These are phyloP conservation scores for Delphinus delphis DNA, from an alignment of 2,113 vertebrate species.

Conservation along the genomic window DNA sequence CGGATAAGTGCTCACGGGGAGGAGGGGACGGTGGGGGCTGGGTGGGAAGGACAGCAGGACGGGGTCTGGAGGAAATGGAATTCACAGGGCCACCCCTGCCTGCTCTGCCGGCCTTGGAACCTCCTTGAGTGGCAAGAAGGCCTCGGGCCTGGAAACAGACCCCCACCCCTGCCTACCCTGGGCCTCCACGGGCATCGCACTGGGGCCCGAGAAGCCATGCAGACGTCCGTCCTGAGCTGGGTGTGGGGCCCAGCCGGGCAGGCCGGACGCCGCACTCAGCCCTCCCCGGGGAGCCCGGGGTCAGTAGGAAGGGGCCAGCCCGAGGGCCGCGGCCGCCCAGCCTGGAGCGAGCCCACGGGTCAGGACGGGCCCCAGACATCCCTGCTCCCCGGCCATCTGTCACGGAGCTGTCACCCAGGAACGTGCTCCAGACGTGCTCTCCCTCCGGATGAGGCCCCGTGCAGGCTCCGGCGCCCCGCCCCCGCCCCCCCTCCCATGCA, in stretches of 20 bases:
- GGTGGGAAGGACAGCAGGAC: neutral
- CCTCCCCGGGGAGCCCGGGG: neutral
- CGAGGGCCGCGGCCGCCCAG: neutral
- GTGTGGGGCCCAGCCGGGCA: neutral
- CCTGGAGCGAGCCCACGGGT: neutral
- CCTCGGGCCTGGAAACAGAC: neutral
- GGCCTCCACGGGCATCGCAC: neutral
- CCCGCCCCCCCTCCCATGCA: neutral
- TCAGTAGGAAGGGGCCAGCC: neutral
- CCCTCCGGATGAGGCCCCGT: neutral
- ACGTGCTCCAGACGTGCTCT: neutral
- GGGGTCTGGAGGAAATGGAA: neutral
- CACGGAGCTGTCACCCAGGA: neutral
- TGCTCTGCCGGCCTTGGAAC: neutral
- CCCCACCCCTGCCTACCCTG: neutral
- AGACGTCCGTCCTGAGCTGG: neutral
- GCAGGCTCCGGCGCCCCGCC: neutral
- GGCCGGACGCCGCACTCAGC: neutral
- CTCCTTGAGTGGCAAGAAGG: neutral
- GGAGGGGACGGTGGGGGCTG: neutral
- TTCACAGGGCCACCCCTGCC: neutral
- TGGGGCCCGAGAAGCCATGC: neutral
- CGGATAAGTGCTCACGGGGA: neutral
- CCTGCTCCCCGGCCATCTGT: neutral
- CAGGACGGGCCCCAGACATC: neutral